These are phyloP conservation scores for Callipepla californica DNA, from an alignment of 2,113 vertebrate species.

Conservation along the genomic window DNA sequence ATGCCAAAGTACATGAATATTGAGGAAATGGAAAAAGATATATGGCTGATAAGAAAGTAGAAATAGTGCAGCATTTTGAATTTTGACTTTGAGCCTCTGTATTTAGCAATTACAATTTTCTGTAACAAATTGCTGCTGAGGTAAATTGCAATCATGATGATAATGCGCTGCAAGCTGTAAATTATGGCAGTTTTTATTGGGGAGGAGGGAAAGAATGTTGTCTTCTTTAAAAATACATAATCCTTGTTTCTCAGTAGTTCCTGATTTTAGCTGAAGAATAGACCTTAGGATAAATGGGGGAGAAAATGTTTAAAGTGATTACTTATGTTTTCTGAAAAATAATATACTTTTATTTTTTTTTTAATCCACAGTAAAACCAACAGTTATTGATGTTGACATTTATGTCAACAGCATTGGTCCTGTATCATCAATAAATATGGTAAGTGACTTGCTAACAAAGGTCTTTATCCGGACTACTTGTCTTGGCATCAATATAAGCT, in stretches of 20 bases:
- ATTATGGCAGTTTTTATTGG: not conserved
- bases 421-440: slow-evolving; percentile 98
- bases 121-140: not conserved
- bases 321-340: not conserved
- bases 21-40: not conserved
- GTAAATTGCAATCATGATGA: not conserved
- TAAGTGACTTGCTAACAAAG: slow-evolving; percentile 78
- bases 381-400: slow-evolving; percentile 94
- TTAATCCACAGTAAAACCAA: slow-evolving; percentile 88
- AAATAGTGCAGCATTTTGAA: not conserved
- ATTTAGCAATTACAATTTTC: not conserved
- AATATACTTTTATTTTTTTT: slow-evolving; percentile 6
- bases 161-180: not conserved
- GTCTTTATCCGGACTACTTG: slow-evolving; percentile 32
- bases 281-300: not conserved
- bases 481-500: not conserved
- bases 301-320: not conserved
- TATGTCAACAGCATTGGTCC: slow-evolving; percentile 97
- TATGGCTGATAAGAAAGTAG: not conserved
- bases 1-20: not conserved
- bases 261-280: not conserved
- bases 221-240: not conserved
- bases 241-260: not conserved
- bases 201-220: not conserved
- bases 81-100: not conserved